Percentiles rank a stretch among this genome's conserved stretches.
These are phyloP conservation scores for Cyclopterus lumpus DNA, from an alignment of 2,797 vertebrate genomes.

Conservation along the genomic window DNA sequence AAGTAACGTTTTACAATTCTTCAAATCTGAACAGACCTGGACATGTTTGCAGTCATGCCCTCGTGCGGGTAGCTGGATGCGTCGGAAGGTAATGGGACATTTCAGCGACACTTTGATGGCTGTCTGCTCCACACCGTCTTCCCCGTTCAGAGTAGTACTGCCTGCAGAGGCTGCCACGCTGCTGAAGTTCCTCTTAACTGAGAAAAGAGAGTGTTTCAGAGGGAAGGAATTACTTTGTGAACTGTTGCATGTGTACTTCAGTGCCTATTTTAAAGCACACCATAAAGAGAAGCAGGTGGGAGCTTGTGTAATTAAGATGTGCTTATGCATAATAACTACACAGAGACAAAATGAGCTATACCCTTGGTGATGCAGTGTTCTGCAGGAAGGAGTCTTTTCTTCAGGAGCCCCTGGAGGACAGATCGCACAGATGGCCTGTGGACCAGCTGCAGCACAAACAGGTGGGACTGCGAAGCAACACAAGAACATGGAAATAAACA, in stretches of 20 bases:
- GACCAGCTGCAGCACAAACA: constrained; percentile 98
- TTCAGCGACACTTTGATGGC: constrained; percentile 99
- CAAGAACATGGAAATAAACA: constrained; percentile 27
- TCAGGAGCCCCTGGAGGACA: constrained; percentile 95
- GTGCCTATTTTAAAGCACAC: constrained; percentile 10
- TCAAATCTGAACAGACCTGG: constrained; percentile 83
- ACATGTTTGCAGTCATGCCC: constrained; percentile 99
- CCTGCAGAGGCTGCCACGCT: constrained; percentile 95
- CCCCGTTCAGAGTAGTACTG: constrained; percentile 93
- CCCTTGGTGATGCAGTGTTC: constrained; percentile 99
- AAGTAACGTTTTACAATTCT: rapidly evolving
- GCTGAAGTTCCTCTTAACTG: constrained; percentile 99
- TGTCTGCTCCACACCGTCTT: constrained; percentile 97
- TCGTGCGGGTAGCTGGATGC: constrained; percentile 96
- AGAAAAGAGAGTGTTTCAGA: constrained; percentile 16
- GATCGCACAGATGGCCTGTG: constrained; percentile 97
- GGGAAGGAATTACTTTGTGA: constrained; percentile 9
- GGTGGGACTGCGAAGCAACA: constrained; percentile 89
- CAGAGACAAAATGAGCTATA: constrained; percentile 67
- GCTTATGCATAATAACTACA: constrained; percentile 43
- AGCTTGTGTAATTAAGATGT: constrained; percentile 52
- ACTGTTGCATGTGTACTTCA: constrained; percentile 8
- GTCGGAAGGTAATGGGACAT: constrained; percentile 97
- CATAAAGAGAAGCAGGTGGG: constrained; percentile 47
- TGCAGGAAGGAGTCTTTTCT: constrained; percentile 97